Percentiles rank a stretch among this genome's conserved stretches.
phyloP scores from a whole-genome alignment of 2,113 vertebrate species.

The Lycocorax pyrrhopterus region DNA sequence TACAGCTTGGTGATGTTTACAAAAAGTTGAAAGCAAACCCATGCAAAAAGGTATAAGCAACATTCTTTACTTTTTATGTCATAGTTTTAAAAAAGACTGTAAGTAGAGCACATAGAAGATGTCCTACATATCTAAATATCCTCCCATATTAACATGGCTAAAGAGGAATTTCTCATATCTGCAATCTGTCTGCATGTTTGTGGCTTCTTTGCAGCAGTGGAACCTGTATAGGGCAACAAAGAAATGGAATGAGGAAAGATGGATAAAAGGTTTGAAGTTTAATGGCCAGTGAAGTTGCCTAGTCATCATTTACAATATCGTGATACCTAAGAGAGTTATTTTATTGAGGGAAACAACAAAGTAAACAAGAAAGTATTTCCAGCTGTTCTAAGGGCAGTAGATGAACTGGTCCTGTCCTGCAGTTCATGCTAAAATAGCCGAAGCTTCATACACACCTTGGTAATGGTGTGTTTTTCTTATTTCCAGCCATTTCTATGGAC shows the following conservation, averaged over 20 bases:
- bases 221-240: neutral
- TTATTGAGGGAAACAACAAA: neutral
- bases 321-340: neutral
- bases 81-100: neutral
- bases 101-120: neutral
- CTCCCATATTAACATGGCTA: neutral
- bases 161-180: neutral
- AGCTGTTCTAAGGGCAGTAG: neutral
- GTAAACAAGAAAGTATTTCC: neutral
- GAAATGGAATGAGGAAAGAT: neutral
- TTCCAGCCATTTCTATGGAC: neutral
- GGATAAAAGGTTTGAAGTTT: neutral
- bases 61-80: neutral
- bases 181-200: neutral
- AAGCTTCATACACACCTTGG: neutral
- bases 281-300: neutral
- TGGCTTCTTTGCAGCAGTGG: neutral
- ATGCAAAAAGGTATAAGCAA: neutral
- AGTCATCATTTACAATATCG: neutral
- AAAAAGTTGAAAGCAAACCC: neutral
- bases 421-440: neutral
- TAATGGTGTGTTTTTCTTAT: neutral
- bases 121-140: neutral
- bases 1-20: neutral
- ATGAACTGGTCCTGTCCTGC: neutral